phyloP scores from a whole-genome alignment of 2,888 invertebrate genomes.

The Tubulanus polymorphus region DNA sequence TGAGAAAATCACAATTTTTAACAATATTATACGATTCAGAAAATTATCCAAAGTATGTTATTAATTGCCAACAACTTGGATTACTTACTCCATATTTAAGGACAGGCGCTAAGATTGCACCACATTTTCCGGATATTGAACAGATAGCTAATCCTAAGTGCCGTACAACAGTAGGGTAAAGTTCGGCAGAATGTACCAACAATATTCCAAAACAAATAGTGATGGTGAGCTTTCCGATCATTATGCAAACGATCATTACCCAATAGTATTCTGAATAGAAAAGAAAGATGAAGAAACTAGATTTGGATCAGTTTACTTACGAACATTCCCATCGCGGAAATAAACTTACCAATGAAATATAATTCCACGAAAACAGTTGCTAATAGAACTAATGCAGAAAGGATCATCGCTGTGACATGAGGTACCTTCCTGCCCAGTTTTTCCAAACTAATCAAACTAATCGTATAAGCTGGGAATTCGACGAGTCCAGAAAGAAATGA shows the following conservation, averaged over 20 bases:
- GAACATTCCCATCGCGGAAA: too few relatives aligned
- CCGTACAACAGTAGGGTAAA: conserved; percentile 30
- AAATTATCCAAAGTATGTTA: too few relatives aligned
- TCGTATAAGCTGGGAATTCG: conserved; percentile 51
- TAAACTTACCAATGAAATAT: conserved; percentile 4
- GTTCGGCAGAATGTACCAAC: too few relatives aligned
- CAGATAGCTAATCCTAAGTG: conserved; percentile 29
- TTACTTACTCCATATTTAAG: too few relatives aligned
- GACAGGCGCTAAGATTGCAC: too few relatives aligned
- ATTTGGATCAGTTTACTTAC: too few relatives aligned
- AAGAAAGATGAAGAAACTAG: too few relatives aligned
- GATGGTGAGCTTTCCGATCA: conserved; percentile 30
- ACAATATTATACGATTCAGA: too few relatives aligned
- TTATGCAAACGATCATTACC: conserved; percentile 25
- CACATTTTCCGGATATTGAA: too few relatives aligned
- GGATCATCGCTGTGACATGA: conserved; percentile 25
- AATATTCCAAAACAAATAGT: conserved; percentile 28
- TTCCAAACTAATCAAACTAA: conserved; percentile 41
- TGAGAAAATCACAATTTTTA: too few relatives aligned
- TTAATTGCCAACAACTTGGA: too few relatives aligned
- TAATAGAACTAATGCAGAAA: conserved; percentile 32
- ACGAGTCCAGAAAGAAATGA: conserved; percentile 72
- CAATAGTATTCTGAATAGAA: too few relatives aligned
- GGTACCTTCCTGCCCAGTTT: conserved; percentile 47
- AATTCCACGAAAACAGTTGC: conserved; percentile 26